Evolutionary conservation across 2,888 invertebrate genomes (phyloP), one percentile per base, ranked within the genome.

Genomic region (Morpho helenor): DNA sequence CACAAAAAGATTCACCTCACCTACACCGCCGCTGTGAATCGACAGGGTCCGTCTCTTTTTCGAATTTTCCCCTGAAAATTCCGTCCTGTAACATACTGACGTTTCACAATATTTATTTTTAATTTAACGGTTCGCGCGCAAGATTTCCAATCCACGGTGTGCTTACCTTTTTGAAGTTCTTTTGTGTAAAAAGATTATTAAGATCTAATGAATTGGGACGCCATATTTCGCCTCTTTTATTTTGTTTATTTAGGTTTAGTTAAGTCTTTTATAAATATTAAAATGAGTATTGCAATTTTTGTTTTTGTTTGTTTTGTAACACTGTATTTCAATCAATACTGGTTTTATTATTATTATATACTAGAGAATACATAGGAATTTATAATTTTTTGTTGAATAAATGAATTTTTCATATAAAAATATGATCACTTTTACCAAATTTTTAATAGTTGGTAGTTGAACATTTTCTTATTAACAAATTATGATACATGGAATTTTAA

Each of bases 61-160:
- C 72, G 70, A 76, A 72, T 82, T 84, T 83, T 83, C 77, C 76
- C 75, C 79, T 68, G 74, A 75, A 78, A 77, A 79, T 82, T 80
- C 73, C 68, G 67, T 75, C 69, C 76, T 79, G 84, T 90, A 90
- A 89, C 90, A 90, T 88, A 82, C 86, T 90, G 89, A 87, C 90
- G 87, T 87, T 82, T 85, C 80, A 82, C 82, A 87, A 89, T 90
- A 90, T 90, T 90, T 90, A 89, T 88, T 88, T 90, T 90, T 88
- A 87, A 90, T 90, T 90, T 89, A 83, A 80, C 84, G 82, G 85
- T 78, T 80, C 80, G 74, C 82, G 80, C 83, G 77, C 79, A 79
- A 80, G 83, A 81, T 85, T 87, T 79, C 79, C 82, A 84, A 84
- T 89, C 80, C 68, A 77, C 75, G 67, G 72, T 69, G 75, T 71